A percentile compares a stretch with the other conserved stretches of the same genome.
Conservation (phyloP, 2,888 invertebrate species). For the Scaptomyza parva region DNA sequence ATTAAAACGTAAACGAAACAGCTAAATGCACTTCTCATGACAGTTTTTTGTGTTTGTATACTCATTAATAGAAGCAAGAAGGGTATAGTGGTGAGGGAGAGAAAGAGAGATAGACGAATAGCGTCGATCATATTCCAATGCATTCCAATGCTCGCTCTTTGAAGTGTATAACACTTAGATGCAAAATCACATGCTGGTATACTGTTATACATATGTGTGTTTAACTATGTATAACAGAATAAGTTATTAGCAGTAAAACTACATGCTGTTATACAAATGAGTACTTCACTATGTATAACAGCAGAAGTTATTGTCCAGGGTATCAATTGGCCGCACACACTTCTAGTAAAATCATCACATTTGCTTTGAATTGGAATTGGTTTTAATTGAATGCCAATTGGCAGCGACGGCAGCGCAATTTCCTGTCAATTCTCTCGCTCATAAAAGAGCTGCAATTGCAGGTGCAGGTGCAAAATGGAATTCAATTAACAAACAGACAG, state of each 20-base stretch:
- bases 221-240: background rate
- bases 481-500: constrained; percentile 57
- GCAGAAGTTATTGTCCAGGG: background rate
- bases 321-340: background rate
- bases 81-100: background rate
- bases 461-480: constrained; percentile 43
- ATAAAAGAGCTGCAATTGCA: constrained; percentile 36
- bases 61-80: background rate
- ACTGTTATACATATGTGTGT: background rate
- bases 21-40: constrained; percentile 39
- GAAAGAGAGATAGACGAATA: background rate
- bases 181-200: background rate
- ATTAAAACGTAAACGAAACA: constrained; percentile 57
- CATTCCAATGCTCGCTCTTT: too few relatives aligned
- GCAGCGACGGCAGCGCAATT: constrained; percentile 59
- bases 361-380: constrained; percentile 47
- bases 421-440: constrained; percentile 52
- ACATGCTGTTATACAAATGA: background rate
- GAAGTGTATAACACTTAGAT: background rate
- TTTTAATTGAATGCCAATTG: constrained; percentile 68
- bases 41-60: constrained; percentile 1
- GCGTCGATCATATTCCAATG: background rate
- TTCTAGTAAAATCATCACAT: background rate
- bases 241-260: background rate
- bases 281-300: background rate